Evolutionary conservation across 1,140 invertebrate genomes (phyloP).

Genomic region (Pseudoatta argentina): DNA sequence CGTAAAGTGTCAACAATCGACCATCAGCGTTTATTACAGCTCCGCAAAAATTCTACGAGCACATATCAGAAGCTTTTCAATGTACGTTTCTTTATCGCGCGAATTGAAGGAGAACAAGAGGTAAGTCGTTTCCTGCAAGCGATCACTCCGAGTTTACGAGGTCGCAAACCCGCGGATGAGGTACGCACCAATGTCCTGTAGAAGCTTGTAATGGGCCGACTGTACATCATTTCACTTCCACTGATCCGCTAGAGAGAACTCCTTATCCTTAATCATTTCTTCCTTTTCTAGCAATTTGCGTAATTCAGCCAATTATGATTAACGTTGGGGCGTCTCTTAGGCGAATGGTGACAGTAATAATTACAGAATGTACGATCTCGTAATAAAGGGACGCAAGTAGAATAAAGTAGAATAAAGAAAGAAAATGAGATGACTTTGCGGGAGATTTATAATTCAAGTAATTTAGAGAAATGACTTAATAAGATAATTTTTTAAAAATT

Average conservation of each 20-base stretch:
- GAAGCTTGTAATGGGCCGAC: background rate
- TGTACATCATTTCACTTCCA: conserved; percentile 23
- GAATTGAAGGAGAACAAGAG: background rate
- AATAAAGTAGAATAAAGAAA: background rate
- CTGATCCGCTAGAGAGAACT: background rate
- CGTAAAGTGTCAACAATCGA: background rate
- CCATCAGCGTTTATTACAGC: background rate
- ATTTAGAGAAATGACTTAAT: background rate
- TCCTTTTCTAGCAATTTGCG: conserved; percentile 12
- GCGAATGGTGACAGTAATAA: conserved; percentile 1
- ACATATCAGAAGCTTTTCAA: background rate
- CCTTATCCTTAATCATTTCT: conserved; percentile 27
- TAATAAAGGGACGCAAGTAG: background rate
- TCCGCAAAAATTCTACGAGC: background rate
- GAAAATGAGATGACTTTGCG: background rate
- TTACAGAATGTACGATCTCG: conserved; percentile 19
- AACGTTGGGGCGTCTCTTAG: background rate
- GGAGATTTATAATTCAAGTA: background rate
- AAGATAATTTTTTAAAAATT: background rate
- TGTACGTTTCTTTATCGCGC: background rate
- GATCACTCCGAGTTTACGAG: conserved; percentile 32
- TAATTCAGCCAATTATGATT: conserved; percentile 38
- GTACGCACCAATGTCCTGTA: background rate
- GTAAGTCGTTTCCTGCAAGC: background rate
- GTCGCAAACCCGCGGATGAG: conserved; percentile 17